These are phyloP conservation scores for Mustela lutreola DNA, from an alignment of 2,113 vertebrate genomes.

Conservation along the genomic window DNA sequence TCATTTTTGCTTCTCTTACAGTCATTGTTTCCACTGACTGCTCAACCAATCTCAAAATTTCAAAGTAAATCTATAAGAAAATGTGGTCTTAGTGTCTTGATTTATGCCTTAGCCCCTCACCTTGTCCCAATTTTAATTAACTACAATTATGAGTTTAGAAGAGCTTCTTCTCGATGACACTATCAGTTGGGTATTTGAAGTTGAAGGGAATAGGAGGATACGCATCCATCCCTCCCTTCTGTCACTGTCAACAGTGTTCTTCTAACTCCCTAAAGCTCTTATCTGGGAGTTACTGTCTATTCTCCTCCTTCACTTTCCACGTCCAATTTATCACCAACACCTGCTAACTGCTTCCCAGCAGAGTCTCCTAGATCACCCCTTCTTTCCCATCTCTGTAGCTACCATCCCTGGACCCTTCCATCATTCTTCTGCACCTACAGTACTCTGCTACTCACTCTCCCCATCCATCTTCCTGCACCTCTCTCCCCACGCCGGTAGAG, in stretches of 20 bases:
- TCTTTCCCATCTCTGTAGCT: not conserved
- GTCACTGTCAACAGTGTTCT: not conserved
- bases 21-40: not conserved
- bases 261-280: constrained; percentile 10
- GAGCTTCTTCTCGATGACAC: not conserved
- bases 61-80: not conserved
- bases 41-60: not conserved
- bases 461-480: not conserved
- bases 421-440: not conserved
- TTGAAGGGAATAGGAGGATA: not conserved
- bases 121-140: not conserved
- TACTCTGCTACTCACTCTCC: not conserved
- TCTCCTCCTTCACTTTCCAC: constrained; percentile 32
- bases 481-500: not conserved
- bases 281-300: constrained; percentile 48
- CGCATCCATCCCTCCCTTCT: not conserved
- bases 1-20: not conserved
- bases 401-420: not conserved
- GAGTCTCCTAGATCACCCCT: constrained; percentile 7
- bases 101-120: not conserved
- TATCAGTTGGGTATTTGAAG: not conserved
- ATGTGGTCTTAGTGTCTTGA: not conserved
- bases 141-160: not conserved
- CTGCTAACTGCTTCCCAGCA: constrained; percentile 36
- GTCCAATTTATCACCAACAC: constrained; percentile 58